Evolutionary conservation across 2,888 invertebrate genomes (phyloP).

Genomic region (Altica lythri): DNA sequence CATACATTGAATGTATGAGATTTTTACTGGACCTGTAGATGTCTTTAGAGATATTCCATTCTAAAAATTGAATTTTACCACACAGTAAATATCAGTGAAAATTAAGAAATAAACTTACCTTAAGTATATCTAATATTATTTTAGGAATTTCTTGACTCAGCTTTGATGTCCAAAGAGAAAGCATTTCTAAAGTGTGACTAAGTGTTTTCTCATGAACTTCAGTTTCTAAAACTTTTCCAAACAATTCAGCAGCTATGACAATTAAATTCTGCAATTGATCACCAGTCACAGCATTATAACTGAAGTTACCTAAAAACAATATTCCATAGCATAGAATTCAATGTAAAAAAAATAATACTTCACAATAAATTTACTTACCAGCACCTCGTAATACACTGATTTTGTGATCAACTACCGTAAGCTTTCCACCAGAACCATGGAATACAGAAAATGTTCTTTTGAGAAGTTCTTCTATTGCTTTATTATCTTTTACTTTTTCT

Average conservation of each 20-base stretch:
- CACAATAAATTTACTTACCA: constrained; percentile 57
- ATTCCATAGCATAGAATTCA: neutral
- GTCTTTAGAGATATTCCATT: constrained; percentile 77
- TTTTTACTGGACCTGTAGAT: constrained; percentile 75
- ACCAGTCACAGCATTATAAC: constrained; percentile 69
- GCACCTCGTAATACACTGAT: constrained; percentile 82
- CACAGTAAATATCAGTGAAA: too few species aligned
- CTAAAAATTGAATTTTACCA: too few species aligned
- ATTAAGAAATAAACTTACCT: constrained; percentile 50
- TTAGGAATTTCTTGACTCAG: constrained; percentile 69
- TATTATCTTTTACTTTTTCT: constrained; percentile 69
- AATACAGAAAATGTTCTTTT: constrained; percentile 77
- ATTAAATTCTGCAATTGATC: constrained; percentile 64
- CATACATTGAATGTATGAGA: constrained; percentile 79
- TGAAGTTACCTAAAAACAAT: constrained; percentile 68
- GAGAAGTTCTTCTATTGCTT: constrained; percentile 70
- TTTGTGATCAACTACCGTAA: constrained; percentile 86
- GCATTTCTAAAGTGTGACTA: constrained; percentile 78
- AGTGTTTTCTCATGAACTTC: constrained; percentile 94
- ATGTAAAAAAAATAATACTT: neutral
- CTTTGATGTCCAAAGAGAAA: constrained; percentile 77
- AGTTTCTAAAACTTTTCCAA: constrained; percentile 77
- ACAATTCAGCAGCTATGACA: constrained; percentile 66
- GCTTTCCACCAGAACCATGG: constrained; percentile 88
- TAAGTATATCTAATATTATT: constrained; percentile 68